Conservation (phyloP, 1,140 invertebrate genomes). For the Polypedilum vanderplanki region DNA sequence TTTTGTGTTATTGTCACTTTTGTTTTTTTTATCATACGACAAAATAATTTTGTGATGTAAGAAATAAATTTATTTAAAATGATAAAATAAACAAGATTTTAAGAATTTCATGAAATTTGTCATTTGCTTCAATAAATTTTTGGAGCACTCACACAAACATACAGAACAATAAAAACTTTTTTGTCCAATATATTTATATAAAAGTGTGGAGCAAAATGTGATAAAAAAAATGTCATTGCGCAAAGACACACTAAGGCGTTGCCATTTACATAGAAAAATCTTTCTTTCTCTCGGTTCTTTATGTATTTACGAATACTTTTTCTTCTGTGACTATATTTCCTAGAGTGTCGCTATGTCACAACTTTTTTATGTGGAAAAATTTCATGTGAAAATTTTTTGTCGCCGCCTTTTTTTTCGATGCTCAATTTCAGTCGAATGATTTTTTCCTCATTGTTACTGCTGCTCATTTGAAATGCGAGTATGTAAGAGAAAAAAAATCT, state of each 20-base stretch:
- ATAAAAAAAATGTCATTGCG: slow-evolving; percentile 26
- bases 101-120: too few relatives aligned
- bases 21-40: too few relatives aligned
- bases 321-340: not conserved
- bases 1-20: too few relatives aligned
- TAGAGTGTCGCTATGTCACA: slow-evolving; percentile 21
- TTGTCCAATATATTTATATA: not conserved
- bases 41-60: too few relatives aligned
- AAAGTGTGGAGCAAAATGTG: not conserved
- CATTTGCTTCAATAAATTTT: too few relatives aligned
- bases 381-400: not conserved
- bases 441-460: not conserved
- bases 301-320: slow-evolving; percentile 10
- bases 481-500: not conserved
- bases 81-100: too few relatives aligned
- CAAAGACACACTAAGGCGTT: slow-evolving; percentile 21
- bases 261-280: slow-evolving; percentile 10
- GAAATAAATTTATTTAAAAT: too few relatives aligned
- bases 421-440: not conserved
- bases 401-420: slow-evolving; percentile 2
- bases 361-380: not conserved
- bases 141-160: too few relatives aligned
- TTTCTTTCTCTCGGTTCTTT: not conserved
- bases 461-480: not conserved
- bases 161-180: too few relatives aligned